Base-by-base conservation (phyloP, 2,113 vertebrate genomes). In the Pithys albifrons region DNA sequence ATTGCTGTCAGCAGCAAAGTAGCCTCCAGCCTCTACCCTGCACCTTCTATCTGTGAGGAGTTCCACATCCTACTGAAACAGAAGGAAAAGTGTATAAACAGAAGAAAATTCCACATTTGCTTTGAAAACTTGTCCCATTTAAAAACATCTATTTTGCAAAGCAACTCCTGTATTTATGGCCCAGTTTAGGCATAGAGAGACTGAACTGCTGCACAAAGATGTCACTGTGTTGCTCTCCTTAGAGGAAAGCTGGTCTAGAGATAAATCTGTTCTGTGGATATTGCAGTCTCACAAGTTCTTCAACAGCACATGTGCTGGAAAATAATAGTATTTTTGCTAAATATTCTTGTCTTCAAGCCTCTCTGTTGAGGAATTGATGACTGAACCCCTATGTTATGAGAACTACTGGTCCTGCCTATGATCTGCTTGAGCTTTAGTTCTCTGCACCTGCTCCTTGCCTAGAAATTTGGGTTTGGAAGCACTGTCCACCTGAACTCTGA, bases 1-100 rank as follows among this genome's bases (percentile, higher is more conserved):
- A 43, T 28, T 80, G 49, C 71, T 59, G 76, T 59, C 76, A 92
- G 76, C 41, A 89, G 87, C 25, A 22, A 76, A 87, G 62, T 14
- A 75, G 57, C 28, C 54, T 17, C 67, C 61, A 51, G 58, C 41
- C 64, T 48, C 80, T 43, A 51, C 51, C 58, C 76, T 74, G 74
- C 37, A 77, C 62, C 67, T 95, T 43, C 88, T 67, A 89, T 65
- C 81, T 91, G 29, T 39, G 73, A 97, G 72, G 83, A 91, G 77
- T 89, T 79, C 80, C 80, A 61, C 29, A 27, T 87, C 59, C 35
- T 45, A 46, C 49, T 85, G 55, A 35, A 78, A 79, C 41, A 93
- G 22, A 71, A 87, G 37, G 41, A 10, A 70, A 78, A 61, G 41
- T 9, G 23, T 65, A 69, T 49, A 57, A 79, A 37, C 27, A 75